phyloP scores from a whole-genome alignment of 2,113 vertebrate genomes.

The Cochlearius cochlearius region DNA sequence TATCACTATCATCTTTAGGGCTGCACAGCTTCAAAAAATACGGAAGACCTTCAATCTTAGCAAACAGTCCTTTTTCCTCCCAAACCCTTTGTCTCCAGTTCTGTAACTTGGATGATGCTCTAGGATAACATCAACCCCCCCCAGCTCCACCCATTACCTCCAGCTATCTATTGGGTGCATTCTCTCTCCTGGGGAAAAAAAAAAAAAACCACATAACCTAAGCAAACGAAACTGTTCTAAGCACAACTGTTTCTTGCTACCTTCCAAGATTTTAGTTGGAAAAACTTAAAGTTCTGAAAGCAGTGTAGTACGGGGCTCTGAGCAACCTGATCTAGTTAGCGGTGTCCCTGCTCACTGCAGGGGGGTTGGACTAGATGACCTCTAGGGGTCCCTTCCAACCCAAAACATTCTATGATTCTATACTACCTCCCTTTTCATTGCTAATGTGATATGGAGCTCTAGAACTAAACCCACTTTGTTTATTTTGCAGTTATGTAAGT shows the following conservation, averaged over 20 bases:
- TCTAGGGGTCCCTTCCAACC: too few relatives aligned
- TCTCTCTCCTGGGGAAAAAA: not conserved
- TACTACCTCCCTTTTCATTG: not conserved
- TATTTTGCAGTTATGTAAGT: not conserved
- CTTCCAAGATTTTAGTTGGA: not conserved
- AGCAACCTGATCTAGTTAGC: too few relatives aligned
- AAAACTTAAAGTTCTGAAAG: not conserved
- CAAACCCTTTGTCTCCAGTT: not conserved
- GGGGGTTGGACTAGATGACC: too few relatives aligned
- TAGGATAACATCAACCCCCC: not conserved
- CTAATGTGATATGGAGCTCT: not conserved
- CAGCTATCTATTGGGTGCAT: not conserved
- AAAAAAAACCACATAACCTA: not conserved
- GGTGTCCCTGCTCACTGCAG: too few relatives aligned
- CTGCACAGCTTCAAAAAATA: not conserved
- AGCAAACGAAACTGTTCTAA: not conserved
- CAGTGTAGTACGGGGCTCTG: too few relatives aligned
- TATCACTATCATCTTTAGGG: not conserved
- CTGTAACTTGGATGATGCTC: not conserved
- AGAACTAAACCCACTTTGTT: not conserved
- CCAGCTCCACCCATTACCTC: not conserved
- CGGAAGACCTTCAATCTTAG: not conserved
- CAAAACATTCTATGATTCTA: too few relatives aligned
- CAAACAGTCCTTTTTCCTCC: not conserved
- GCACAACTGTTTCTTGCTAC: not conserved